Evolutionary conservation across 2,113 vertebrate species (phyloP).

Genomic region (Panthera tigris): DNA sequence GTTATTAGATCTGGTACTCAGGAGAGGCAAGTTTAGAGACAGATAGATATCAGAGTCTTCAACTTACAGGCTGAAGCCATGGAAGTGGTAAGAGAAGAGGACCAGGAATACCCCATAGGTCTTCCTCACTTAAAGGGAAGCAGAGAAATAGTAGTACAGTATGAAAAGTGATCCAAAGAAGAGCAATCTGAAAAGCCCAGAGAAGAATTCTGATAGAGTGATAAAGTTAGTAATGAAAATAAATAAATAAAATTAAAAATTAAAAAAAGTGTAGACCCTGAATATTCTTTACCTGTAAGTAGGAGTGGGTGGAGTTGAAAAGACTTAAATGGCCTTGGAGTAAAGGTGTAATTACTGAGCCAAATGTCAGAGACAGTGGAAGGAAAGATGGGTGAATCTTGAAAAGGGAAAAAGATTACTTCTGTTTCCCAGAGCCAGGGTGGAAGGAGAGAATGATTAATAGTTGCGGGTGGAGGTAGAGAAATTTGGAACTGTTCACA

Average conservation of each 20-base stretch:
- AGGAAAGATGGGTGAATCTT: constrained; percentile 3
- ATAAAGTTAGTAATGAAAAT: not conserved
- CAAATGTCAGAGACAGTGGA: constrained; percentile 38
- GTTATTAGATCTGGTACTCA: not conserved
- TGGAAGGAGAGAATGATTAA: constrained; percentile 2
- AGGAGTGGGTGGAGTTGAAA: constrained; percentile 29
- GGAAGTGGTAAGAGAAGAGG: not conserved
- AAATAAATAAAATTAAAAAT: no score
- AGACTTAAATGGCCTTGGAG: not conserved
- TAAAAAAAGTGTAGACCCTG: constrained; percentile 28
- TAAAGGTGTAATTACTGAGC: not conserved
- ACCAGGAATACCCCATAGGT: not conserved
- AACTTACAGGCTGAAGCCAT: not conserved
- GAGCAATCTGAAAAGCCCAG: not conserved
- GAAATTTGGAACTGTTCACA: not conserved
- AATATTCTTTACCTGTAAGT: constrained; percentile 21
- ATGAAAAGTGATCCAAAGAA: not conserved
- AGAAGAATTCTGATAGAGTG: not conserved
- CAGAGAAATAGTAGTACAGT: not conserved
- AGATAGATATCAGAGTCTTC: not conserved
- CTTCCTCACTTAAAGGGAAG: not conserved
- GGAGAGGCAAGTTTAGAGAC: not conserved
- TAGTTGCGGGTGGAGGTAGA: not conserved
- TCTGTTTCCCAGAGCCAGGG: not conserved
- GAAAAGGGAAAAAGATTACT: not conserved